A percentile compares a stretch with the other conserved stretches of the same genome.
Conservation (phyloP, 1,140 invertebrate genomes). For the Pseudomyrmex dendroicus region DNA sequence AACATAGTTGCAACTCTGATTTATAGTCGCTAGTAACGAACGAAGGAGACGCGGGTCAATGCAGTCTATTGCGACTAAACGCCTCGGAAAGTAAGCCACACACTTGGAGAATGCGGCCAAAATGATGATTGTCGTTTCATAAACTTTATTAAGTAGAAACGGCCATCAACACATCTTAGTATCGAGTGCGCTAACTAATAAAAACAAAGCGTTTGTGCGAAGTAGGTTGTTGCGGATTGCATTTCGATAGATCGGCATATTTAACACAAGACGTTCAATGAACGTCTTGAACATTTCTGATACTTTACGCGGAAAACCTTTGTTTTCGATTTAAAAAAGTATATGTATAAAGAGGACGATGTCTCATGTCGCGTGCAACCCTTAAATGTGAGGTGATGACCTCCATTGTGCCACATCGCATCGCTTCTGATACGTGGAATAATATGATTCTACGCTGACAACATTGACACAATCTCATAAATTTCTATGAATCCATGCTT, state of each 20-base stretch:
- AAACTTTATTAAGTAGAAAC: constrained; percentile 75
- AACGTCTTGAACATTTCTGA: background rate
- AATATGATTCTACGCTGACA: constrained; percentile 15
- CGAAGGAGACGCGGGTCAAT: constrained; percentile 72
- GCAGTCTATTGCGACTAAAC: constrained; percentile 76
- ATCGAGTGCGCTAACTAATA: constrained; percentile 49
- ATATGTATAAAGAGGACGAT: background rate
- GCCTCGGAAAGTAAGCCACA: constrained; percentile 74
- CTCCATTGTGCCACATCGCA: constrained; percentile 9
- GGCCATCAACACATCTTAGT: constrained; percentile 40
- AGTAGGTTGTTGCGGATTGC: constrained; percentile 42
- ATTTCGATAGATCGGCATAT: constrained; percentile 16
- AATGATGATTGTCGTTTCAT: constrained; percentile 79
- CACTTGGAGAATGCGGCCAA: constrained; percentile 79
- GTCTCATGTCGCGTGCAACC: constrained; percentile 3
- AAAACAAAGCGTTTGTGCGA: constrained; percentile 47
- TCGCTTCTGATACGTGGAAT: constrained; percentile 7
- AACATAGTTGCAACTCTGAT: constrained; percentile 76
- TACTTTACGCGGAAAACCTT: background rate
- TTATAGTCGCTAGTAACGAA: constrained; percentile 74
- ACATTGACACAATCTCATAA: background rate
- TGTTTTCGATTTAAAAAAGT: background rate
- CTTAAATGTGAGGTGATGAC: constrained; percentile 31
- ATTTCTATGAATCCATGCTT: background rate
- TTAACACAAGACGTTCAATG: constrained; percentile 9